A percentile compares a stretch with the other conserved stretches of the same genome.
Evolutionary conservation across 2,113 vertebrate genomes (phyloP).

Genomic region (Leptocoma aspasia): DNA sequence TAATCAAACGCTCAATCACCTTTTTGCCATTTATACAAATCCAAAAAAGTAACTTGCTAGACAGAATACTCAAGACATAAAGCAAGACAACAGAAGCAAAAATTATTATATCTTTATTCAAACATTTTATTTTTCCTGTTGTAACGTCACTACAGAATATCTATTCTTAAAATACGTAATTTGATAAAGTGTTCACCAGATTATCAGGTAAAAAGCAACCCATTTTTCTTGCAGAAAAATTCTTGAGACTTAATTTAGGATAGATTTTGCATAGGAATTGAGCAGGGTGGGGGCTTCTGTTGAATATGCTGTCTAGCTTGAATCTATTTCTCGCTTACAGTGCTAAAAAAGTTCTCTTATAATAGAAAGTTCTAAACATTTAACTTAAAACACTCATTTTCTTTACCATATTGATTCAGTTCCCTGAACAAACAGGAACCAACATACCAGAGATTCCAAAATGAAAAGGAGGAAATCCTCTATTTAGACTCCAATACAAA

Average conservation of each 20-base stretch:
- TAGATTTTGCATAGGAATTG: not conserved
- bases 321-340: not conserved
- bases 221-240: not conserved
- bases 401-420: conserved; percentile 38
- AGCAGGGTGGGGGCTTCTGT: not conserved
- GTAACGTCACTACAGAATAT: not conserved
- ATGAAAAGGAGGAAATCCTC: conserved; percentile 65
- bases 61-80: not conserved
- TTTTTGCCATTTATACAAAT: not conserved
- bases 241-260: not conserved
- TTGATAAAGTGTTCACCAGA: not conserved
- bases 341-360: not conserved
- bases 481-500: conserved; percentile 57
- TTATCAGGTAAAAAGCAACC: not conserved
- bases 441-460: conserved; percentile 63
- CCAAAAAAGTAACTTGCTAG: not conserved
- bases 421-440: conserved; percentile 37
- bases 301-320: not conserved
- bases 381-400: conserved; percentile 12
- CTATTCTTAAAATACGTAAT: not conserved
- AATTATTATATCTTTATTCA: not conserved
- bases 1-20: not conserved
- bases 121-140: not conserved
- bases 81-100: not conserved
- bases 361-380: not conserved